These are phyloP conservation scores for Campylorhamphus procurvoides DNA, from an alignment of 2,113 vertebrate genomes.

Conservation along the genomic window DNA sequence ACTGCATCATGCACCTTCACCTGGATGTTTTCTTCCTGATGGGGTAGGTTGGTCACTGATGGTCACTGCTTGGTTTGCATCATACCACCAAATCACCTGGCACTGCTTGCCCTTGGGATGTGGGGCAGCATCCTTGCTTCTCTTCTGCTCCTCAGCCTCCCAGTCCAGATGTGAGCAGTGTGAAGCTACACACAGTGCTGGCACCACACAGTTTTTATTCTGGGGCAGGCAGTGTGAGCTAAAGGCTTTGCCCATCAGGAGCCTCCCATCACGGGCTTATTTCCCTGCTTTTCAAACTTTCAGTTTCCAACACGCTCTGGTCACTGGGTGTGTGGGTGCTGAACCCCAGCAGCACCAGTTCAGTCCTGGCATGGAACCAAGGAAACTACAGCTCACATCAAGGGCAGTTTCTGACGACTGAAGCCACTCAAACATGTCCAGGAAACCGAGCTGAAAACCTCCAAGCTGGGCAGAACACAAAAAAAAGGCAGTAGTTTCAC, in stretches of 20 bases:
- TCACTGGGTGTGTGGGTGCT: fast-evolving
- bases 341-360: background rate
- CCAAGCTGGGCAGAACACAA: background rate
- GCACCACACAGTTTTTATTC: background rate
- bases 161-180: background rate
- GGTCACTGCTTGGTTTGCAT: background rate
- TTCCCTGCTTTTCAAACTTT: background rate
- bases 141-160: background rate
- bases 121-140: background rate
- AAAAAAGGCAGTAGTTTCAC: background rate
- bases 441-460: background rate
- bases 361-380: background rate
- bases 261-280: background rate
- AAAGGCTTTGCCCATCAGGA: background rate
- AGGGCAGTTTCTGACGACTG: background rate
- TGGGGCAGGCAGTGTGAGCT: background rate
- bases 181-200: background rate
- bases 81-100: background rate
- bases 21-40: background rate
- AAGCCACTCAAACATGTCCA: background rate
- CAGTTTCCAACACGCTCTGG: background rate
- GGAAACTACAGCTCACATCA: background rate
- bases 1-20: fast-evolving
- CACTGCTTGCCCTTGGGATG: fast-evolving
- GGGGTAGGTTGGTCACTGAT: background rate